Evolutionary conservation across 2,113 vertebrate genomes (phyloP), one percentile per base, ranked within the genome.

Genomic region (rat (Rattus norvegicus)): DNA sequence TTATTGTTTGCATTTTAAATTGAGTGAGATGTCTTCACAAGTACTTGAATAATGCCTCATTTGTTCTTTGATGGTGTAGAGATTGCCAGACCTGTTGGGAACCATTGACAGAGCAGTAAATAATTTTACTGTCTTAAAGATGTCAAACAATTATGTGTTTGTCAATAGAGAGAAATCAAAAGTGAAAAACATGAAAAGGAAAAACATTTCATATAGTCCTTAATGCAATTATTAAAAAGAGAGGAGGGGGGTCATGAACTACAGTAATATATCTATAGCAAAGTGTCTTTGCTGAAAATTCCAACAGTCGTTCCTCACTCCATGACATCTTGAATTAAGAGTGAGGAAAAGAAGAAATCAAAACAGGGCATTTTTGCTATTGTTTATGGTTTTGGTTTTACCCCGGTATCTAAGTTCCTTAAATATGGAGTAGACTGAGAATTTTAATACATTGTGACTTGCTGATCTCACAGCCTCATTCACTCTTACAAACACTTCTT

Each of bases 1-100:
- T 91, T 97, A 54, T 91, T 95, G 22, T 92, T 79, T 88, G 7
- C 70, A 86, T 91, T 96, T 87, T 80, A 96, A 90, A 94, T 84
- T 73, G 36, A 88, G 4, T 54, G 26, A 67, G 36, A 88, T 90
- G n/a, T 75, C 70, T 90, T 59, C 67, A 94, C 1, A 52, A 43
- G 22, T 22, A 92, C 83, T 93, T 95, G 12, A 93, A 85, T 47
- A 95, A 91, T 59, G 19, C 11, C n/a, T 61, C 36, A 4, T 92
- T 92, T 83, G n/a, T 89, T 95, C 33, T 97, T 20, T 10, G 96
- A 67, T 14, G 28, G 90, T 90, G 28, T 67, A 11, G 72, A 97
- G 10, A n/a, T 93, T 61, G 98, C 73, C 36, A 89, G 14, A 54
- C 75, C 4, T 91, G 1, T 56, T 36, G 81, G 61, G 36, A 97